Evolutionary conservation across 1,140 invertebrate species (phyloP).

Genomic region (Papilio glaucus): DNA sequence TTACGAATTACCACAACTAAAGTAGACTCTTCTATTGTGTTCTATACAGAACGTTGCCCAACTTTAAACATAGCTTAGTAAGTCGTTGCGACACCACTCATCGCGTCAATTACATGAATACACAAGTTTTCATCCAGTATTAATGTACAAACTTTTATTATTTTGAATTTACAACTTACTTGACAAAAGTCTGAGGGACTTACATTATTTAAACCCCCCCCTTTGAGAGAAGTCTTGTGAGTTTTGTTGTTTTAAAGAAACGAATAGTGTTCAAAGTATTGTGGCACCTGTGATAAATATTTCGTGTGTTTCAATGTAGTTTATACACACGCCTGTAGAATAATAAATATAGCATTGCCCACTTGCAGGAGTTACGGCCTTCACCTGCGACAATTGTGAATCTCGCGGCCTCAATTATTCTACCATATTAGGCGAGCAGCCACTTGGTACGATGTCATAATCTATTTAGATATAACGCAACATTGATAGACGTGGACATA

Average conservation of each 20-base stretch:
- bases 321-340: slow-evolving; percentile 5
- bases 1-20: background rate
- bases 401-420: slow-evolving; percentile 43
- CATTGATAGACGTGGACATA: slow-evolving; percentile 4
- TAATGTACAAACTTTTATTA: background rate
- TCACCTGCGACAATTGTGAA: slow-evolving; percentile 50
- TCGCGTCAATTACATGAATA: background rate
- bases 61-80: background rate
- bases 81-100: background rate
- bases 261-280: too few species aligned
- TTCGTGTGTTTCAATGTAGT: too few species aligned
- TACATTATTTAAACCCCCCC: too few species aligned
- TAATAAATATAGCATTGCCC: slow-evolving; percentile 33
- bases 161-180: background rate
- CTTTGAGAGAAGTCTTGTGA: too few species aligned
- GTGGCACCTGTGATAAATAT: too few species aligned
- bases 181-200: too few species aligned
- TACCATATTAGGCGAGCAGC: slow-evolving; percentile 23
- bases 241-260: too few species aligned
- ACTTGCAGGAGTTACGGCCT: slow-evolving; percentile 43
- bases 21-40: too few species aligned
- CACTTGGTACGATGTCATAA: slow-evolving; percentile 4
- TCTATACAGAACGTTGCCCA: background rate
- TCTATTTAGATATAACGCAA: slow-evolving; percentile 17
- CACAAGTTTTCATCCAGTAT: too few species aligned